A percentile compares a stretch with the other conserved stretches of the same genome.
These are phyloP conservation scores for Limnephilus rhombicus DNA, from an alignment of 2,888 invertebrate species.

Conservation along the genomic window DNA sequence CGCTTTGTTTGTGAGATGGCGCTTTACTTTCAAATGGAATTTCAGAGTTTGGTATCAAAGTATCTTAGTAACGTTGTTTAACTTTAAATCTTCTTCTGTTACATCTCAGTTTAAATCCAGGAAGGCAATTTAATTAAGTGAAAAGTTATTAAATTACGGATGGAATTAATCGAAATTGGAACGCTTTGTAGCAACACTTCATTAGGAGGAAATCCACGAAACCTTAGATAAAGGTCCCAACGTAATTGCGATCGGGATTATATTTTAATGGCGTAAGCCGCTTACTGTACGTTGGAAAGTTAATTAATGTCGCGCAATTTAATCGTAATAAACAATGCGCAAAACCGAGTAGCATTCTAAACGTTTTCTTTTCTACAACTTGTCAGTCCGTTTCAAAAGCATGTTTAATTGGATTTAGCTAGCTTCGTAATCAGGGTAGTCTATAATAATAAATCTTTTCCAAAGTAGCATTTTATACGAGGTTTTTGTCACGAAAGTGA, in stretches of 20 bases:
- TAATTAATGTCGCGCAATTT: not conserved
- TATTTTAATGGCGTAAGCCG: not conserved
- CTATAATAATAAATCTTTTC: not conserved
- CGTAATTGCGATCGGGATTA: not conserved
- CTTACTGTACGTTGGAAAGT: not conserved
- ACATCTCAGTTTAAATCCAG: not conserved
- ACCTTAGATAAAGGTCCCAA: not conserved
- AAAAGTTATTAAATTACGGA: slow-evolving; percentile 36
- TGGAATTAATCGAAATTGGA: slow-evolving; percentile 33
- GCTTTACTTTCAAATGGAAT: slow-evolving; percentile 1
- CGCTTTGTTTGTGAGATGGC: not conserved
- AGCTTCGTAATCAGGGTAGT: not conserved
- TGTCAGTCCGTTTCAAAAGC: not conserved
- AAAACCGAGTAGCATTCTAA: not conserved
- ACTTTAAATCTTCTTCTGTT: not conserved
- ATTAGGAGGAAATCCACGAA: not conserved
- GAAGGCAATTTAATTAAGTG: slow-evolving; percentile 32
- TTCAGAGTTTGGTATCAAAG: not conserved
- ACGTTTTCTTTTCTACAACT: not conserved
- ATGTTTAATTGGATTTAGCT: not conserved
- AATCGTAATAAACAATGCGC: not conserved
- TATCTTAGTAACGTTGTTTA: not conserved
- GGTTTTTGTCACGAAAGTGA: not conserved
- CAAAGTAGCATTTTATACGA: not conserved
- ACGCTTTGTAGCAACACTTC: slow-evolving; percentile 5